Evolutionary conservation across 2,113 vertebrate species (phyloP).

Genomic region (Rhadina sibilatrix): DNA sequence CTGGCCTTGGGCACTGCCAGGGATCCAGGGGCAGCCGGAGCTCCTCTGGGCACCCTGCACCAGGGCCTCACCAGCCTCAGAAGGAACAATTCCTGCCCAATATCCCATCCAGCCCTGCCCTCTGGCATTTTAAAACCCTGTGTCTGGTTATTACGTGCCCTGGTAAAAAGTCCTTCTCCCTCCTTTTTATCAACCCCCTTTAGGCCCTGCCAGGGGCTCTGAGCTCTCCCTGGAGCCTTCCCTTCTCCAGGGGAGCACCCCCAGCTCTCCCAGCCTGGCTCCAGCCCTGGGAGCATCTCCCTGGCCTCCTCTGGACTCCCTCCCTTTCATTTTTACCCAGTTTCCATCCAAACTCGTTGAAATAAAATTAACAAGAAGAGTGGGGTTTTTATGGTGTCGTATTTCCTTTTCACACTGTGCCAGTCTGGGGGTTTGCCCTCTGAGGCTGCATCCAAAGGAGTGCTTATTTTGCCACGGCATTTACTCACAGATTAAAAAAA

Average conservation of each 20-base stretch:
- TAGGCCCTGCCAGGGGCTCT: background rate
- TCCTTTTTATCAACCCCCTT: background rate
- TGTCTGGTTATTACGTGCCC: rapidly evolving
- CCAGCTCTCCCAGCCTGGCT: background rate
- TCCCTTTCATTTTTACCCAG: too few relatives aligned
- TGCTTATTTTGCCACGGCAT: background rate
- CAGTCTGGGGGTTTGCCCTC: background rate
- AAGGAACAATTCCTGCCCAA: rapidly evolving
- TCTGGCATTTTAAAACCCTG: background rate
- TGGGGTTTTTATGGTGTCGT: too few relatives aligned
- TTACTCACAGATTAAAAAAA: background rate
- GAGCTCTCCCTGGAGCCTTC: background rate
- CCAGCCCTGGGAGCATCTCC: background rate
- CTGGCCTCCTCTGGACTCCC: background rate
- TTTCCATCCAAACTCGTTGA: background rate
- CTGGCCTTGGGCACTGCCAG: background rate
- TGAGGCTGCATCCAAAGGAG: background rate
- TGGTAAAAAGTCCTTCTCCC: background rate
- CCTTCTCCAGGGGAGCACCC: background rate
- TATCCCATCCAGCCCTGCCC: too few relatives aligned
- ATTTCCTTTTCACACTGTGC: background rate
- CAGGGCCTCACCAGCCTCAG: too few relatives aligned
- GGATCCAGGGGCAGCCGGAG: background rate
- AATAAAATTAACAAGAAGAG: background rate
- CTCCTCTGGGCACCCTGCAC: background rate